Conservation (phyloP, 2,797 vertebrate species). For the Coregonus suidteri region DNA sequence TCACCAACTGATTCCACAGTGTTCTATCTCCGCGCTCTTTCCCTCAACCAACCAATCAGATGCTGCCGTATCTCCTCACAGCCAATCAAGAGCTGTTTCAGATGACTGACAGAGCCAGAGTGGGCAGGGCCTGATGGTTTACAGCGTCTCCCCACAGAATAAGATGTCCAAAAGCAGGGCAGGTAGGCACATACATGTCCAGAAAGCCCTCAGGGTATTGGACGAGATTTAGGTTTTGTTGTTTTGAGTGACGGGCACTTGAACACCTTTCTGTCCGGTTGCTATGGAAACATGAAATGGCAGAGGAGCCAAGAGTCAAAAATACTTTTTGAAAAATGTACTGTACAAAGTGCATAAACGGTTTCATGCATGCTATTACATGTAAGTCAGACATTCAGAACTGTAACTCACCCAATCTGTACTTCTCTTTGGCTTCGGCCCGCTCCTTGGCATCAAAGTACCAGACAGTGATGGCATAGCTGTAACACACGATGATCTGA, state of each 20-base stretch:
- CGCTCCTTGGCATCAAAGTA: slow-evolving; percentile 94
- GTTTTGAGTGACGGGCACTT: slow-evolving; percentile 81
- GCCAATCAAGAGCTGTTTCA: slow-evolving; percentile 9
- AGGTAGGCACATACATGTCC: slow-evolving; percentile 64
- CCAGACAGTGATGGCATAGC: slow-evolving; percentile 91
- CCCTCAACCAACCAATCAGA: not conserved
- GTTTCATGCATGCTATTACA: slow-evolving; percentile 2
- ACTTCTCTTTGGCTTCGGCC: slow-evolving; percentile 88
- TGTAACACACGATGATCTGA: slow-evolving; percentile 49
- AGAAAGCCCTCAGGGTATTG: slow-evolving; percentile 49
- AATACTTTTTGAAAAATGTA: not conserved
- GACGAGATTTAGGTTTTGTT: slow-evolving; percentile 73
- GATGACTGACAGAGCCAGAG: slow-evolving; percentile 15
- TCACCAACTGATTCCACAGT: not conserved
- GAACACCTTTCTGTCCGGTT: slow-evolving; percentile 83
- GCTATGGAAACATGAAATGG: slow-evolving; percentile 66
- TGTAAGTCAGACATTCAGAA: not conserved
- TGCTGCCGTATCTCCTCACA: not conserved
- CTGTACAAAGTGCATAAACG: not conserved
- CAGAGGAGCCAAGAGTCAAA: slow-evolving; percentile 19
- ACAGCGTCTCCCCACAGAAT: slow-evolving; percentile 47
- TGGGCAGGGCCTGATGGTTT: slow-evolving; percentile 14
- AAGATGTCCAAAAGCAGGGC: slow-evolving; percentile 42
- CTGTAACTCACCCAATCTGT: slow-evolving; percentile 78
- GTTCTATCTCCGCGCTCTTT: not conserved